Conservation (phyloP, 2,888 invertebrate genomes). For the Ptilodon capucinus region DNA sequence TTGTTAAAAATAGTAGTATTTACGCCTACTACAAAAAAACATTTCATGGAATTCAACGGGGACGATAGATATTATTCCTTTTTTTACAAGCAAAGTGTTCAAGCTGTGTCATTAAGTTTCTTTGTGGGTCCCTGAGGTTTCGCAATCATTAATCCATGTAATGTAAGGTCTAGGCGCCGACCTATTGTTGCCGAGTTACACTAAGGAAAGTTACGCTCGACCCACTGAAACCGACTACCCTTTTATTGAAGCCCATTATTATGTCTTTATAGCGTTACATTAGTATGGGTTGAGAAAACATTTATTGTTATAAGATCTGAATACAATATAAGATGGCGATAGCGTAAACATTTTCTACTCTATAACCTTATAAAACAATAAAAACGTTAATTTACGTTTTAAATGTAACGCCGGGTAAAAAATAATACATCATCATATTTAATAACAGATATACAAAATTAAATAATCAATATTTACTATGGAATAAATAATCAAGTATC, state of each 20-base stretch:
- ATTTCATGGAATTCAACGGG: no score
- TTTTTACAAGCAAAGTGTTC: constrained; percentile 25
- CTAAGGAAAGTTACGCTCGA: constrained; percentile 12
- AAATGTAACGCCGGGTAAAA: no score
- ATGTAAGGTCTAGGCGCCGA: constrained; percentile 14
- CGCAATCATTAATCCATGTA: constrained; percentile 48
- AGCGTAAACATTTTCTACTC: no score
- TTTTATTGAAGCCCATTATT: constrained; percentile 22
- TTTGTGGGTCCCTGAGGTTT: constrained; percentile 48
- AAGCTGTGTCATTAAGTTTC: constrained; percentile 50
- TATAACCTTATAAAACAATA: no score
- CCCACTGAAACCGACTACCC: constrained; percentile 23
- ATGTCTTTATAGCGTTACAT: constrained; percentile 25
- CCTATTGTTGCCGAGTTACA: constrained; percentile 30
- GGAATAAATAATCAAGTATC: no score
- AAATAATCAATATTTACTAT: no score
- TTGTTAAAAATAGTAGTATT: no score
- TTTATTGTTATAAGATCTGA: constrained; percentile 15
- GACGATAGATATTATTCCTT: no score
- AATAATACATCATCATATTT: no score
- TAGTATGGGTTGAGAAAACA: constrained; percentile 16
- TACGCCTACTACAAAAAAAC: no score
- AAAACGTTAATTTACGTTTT: no score
- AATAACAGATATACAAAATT: no score
- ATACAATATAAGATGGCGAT: neutral